Conservation (phyloP, 2,797 vertebrate species). For the Gymnothorax javanicus region DNA sequence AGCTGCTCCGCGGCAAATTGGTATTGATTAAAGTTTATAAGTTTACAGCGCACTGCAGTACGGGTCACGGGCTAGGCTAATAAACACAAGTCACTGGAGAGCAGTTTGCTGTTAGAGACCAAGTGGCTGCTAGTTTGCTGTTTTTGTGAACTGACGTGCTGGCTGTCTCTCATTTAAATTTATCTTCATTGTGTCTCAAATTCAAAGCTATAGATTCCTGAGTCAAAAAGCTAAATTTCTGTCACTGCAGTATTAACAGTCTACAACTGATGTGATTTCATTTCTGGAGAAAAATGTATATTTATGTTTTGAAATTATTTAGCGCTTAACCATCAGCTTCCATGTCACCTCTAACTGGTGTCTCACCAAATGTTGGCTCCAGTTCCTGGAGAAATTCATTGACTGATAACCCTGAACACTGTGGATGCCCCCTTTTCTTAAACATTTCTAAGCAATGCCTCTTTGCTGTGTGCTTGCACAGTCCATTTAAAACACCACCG, state of each 20-base stretch:
- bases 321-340: neutral
- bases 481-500: neutral
- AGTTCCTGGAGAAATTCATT: neutral
- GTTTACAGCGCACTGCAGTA: neutral
- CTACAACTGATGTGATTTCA: neutral
- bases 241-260: too few relatives aligned
- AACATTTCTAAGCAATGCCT: neutral
- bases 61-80: neutral
- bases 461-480: neutral
- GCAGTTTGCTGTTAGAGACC: too few relatives aligned
- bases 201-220: too few relatives aligned
- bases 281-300: neutral
- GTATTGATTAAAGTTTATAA: neutral
- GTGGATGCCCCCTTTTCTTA: neutral
- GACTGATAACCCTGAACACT: neutral
- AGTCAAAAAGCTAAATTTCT: too few relatives aligned
- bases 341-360: neutral
- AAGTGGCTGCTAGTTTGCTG: neutral
- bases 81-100: neutral
- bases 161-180: neutral
- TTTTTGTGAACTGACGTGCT: neutral
- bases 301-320: neutral
- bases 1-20: neutral
- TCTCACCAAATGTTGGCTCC: too few relatives aligned
- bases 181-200: too few relatives aligned